Evolutionary conservation across 2,888 invertebrate species (phyloP).

Genomic region (Orchesellides sinensis): DNA sequence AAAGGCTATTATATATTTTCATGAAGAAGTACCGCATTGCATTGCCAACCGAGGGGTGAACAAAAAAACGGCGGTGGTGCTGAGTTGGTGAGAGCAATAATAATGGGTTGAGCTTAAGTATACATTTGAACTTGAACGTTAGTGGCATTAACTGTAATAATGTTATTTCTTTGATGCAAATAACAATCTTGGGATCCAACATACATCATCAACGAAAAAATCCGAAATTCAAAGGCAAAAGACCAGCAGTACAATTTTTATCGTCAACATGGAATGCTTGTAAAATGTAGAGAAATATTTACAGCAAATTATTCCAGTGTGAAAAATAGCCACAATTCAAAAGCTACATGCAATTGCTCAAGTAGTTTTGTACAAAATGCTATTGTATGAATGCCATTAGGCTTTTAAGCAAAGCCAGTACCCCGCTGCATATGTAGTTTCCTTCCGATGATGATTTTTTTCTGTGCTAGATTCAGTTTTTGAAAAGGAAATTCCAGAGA

Average conservation of each 20-base stretch:
- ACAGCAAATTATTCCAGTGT: neutral
- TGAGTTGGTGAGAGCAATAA: too few species aligned
- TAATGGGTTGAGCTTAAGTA: too few species aligned
- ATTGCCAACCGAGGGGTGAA: too few species aligned
- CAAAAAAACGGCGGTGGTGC: too few species aligned
- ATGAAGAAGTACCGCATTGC: too few species aligned
- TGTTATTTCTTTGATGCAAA: neutral
- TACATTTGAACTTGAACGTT: neutral
- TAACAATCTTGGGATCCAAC: neutral
- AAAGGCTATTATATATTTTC: too few species aligned
- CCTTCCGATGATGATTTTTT: too few species aligned
- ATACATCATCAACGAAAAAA: neutral
- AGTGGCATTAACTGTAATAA: neutral
- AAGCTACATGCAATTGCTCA: constrained; percentile 17
- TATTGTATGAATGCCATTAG: neutral
- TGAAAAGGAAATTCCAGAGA: too few species aligned
- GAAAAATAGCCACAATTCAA: neutral
- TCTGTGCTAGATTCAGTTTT: too few species aligned
- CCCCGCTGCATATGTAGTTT: too few species aligned
- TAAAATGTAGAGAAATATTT: neutral
- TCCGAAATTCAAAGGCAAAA: neutral
- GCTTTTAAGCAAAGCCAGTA: too few species aligned
- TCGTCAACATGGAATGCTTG: neutral
- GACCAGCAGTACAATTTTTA: neutral
- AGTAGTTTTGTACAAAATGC: too few species aligned